Percentiles rank a stretch among this genome's conserved stretches.
phyloP scores from a whole-genome alignment of 2,797 vertebrate genomes.

The Peromyscus eremicus region DNA sequence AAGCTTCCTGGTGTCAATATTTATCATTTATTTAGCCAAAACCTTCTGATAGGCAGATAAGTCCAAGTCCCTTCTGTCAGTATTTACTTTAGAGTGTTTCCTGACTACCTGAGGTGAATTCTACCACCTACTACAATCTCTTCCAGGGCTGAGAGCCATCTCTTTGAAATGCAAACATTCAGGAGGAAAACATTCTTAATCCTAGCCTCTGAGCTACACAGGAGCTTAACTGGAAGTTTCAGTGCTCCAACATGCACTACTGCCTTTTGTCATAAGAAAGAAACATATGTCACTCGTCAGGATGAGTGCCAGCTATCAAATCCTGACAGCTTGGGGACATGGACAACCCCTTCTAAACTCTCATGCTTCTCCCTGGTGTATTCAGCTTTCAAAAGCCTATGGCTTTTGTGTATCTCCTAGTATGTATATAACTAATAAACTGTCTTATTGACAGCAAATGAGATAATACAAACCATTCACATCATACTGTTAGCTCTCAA shows the following conservation, averaged over 20 bases:
- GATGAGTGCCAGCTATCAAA: neutral
- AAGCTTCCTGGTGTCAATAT: neutral
- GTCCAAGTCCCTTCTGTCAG: neutral
- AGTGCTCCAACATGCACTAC: neutral
- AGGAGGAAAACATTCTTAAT: neutral
- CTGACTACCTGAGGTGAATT: neutral
- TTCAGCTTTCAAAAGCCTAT: neutral
- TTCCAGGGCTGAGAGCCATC: neutral
- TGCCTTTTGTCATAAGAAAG: neutral
- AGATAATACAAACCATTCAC: neutral
- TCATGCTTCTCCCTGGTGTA: neutral
- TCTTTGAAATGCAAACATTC: neutral
- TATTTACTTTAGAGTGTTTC: neutral
- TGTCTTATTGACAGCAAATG: neutral
- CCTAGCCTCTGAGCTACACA: neutral
- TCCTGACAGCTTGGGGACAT: fast-evolving
- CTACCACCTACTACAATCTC: neutral
- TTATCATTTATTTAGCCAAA: neutral
- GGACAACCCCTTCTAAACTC: too few relatives aligned
- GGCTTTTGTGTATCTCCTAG: neutral
- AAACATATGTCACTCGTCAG: neutral
- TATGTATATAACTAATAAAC: neutral
- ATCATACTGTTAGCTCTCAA: neutral
- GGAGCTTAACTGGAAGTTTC: neutral
- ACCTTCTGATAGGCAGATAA: neutral